Evolutionary conservation across 2,888 invertebrate genomes (phyloP).

Genomic region (Glyphotaelius pellucidus): DNA sequence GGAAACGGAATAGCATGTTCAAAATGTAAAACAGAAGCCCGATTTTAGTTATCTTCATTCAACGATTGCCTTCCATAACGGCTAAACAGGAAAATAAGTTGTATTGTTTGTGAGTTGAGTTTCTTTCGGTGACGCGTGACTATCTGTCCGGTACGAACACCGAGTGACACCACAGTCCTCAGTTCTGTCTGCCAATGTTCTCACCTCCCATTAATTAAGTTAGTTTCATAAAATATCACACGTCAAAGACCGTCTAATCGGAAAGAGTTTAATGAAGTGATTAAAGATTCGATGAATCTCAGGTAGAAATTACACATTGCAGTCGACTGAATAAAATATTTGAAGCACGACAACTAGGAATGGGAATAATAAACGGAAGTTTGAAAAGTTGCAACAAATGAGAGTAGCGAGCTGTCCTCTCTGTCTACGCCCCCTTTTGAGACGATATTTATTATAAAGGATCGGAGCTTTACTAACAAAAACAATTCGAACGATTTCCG

Average conservation of each 20-base stretch:
- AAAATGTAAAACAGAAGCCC: not conserved
- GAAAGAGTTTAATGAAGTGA: too few relatives aligned
- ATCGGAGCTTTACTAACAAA: conserved; percentile 18
- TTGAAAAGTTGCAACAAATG: not conserved
- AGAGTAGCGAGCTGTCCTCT: not conserved
- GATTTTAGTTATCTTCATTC: not conserved
- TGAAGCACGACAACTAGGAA: not conserved
- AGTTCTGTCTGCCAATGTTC: too few relatives aligned
- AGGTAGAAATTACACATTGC: too few relatives aligned
- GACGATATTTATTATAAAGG: not conserved
- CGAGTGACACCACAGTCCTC: not conserved
- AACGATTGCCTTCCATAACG: not conserved
- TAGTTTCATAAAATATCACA: too few relatives aligned
- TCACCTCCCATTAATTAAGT: too few relatives aligned
- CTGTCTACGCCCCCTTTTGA: not conserved
- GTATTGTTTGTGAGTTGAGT: not conserved
- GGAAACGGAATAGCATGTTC: not conserved
- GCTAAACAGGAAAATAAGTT: conserved; percentile 46
- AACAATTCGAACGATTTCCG: not conserved
- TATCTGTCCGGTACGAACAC: not conserved
- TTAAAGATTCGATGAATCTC: too few relatives aligned
- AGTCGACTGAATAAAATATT: too few relatives aligned
- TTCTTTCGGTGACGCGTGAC: not conserved
- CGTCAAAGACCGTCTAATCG: too few relatives aligned
- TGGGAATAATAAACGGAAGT: not conserved